Percentiles rank a stretch among this genome's conserved stretches.
Evolutionary conservation across 2,113 vertebrate genomes (phyloP).

Genomic region (Theropithecus gelada): DNA sequence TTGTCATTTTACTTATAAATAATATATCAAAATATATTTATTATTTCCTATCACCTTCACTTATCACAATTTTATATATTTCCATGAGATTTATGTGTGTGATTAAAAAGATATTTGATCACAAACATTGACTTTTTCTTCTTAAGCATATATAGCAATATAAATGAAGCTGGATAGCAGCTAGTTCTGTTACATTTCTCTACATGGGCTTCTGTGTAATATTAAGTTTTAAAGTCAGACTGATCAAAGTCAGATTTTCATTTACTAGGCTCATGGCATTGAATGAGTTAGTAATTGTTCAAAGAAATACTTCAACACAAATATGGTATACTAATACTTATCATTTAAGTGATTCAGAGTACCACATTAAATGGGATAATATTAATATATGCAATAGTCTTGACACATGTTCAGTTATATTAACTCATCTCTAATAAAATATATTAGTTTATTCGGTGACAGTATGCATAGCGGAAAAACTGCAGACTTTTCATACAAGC

Average conservation of each 20-base stretch:
- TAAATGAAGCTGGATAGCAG: not conserved
- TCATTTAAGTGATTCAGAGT: not conserved
- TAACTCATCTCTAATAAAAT: not conserved
- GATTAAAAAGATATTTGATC: not conserved
- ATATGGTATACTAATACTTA: not conserved
- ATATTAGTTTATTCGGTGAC: not conserved
- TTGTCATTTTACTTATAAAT: not conserved
- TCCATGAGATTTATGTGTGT: not conserved
- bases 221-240: not conserved
- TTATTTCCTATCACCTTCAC: not conserved
- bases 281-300: not conserved
- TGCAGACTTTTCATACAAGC: not conserved
- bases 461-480: not conserved
- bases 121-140: not conserved
- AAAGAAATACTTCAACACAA: not conserved
- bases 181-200: not conserved
- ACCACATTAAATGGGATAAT: not conserved
- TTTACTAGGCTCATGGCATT: not conserved
- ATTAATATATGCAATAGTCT: not conserved
- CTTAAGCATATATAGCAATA: not conserved
- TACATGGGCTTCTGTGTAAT: not conserved
- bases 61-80: not conserved
- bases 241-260: not conserved
- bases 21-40: not conserved
- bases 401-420: not conserved